Evolutionary conservation across 2,113 vertebrate species (phyloP).

Genomic region (Ophiodon elongatus): DNA sequence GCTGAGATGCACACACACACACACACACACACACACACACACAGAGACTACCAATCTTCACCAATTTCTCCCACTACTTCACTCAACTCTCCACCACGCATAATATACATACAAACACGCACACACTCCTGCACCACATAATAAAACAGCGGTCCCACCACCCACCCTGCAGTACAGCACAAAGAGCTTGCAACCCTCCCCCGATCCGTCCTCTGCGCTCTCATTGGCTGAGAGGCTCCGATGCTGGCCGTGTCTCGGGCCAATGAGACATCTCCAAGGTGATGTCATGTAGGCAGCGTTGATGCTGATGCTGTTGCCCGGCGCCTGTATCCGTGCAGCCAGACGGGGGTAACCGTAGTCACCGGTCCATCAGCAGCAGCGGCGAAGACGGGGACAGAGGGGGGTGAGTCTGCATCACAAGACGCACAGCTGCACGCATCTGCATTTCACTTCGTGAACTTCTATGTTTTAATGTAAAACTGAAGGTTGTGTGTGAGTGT

Average conservation of each 20-base stretch:
- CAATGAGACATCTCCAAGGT: slow-evolving; percentile 80
- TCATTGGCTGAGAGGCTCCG: slow-evolving; percentile 67
- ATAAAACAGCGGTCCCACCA: slow-evolving; percentile 53
- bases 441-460: not conserved
- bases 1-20: slow-evolving; percentile 35
- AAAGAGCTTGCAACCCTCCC: slow-evolving; percentile 72
- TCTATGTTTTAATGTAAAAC: not conserved
- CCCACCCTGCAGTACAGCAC: slow-evolving; percentile 75
- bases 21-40: not conserved
- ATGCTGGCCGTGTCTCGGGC: slow-evolving; percentile 75
- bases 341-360: slow-evolving; percentile 70
- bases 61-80: slow-evolving; percentile 34
- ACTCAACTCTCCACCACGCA: slow-evolving; percentile 21
- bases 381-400: slow-evolving; percentile 54
- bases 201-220: slow-evolving; percentile 41
- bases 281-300: slow-evolving; percentile 86
- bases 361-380: slow-evolving; percentile 61
- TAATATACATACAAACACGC: not conserved
- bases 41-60: not conserved
- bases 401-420: slow-evolving; percentile 66
- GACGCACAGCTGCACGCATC: slow-evolving; percentile 13
- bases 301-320: slow-evolving; percentile 86
- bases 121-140: slow-evolving; percentile 53
- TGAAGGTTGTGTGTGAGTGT: not conserved
- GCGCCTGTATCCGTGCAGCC: slow-evolving; percentile 83